A percentile compares a stretch with the other conserved stretches of the same genome.
These are phyloP conservation scores for Tenthredo notha DNA, from an alignment of 2,888 invertebrate genomes.

Conservation along the genomic window DNA sequence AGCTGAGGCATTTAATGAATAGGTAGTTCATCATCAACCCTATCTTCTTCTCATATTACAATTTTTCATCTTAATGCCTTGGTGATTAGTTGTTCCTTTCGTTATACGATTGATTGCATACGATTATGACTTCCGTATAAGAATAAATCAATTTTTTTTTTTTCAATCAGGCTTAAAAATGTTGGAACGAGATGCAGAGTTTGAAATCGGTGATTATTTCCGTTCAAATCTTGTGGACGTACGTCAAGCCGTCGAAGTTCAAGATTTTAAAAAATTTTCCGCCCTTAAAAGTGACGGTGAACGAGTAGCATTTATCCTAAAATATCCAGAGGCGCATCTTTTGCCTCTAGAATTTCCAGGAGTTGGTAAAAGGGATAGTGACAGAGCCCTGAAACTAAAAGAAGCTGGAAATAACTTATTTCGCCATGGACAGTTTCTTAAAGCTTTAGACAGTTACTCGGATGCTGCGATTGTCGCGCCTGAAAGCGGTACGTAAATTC, in stretches of 20 bases:
- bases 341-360: slow-evolving; percentile 80
- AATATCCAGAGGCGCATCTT: slow-evolving; percentile 78
- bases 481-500: slow-evolving; percentile 82
- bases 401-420: slow-evolving; percentile 87
- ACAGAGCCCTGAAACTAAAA: slow-evolving; percentile 84
- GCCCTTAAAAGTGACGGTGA: slow-evolving; percentile 83
- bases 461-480: slow-evolving; percentile 85
- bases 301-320: slow-evolving; percentile 83
- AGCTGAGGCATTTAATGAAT: not conserved
- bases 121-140: not conserved
- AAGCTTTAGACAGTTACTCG: slow-evolving; percentile 86
- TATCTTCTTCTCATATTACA: not conserved
- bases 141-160: not conserved
- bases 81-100: not conserved
- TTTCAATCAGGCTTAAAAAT: not conserved
- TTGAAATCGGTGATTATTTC: slow-evolving; percentile 70
- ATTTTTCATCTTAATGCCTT: not conserved
- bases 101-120: not conserved
- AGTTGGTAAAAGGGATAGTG: slow-evolving; percentile 80
- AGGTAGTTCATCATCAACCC: not conserved
- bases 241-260: slow-evolving; percentile 80
- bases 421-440: slow-evolving; percentile 84
- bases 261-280: slow-evolving; percentile 83
- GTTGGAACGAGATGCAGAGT: slow-evolving; percentile 60
- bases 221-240: slow-evolving; percentile 73